A percentile compares a stretch with the other conserved stretches of the same genome.
Evolutionary conservation across 2,888 invertebrate species (phyloP).

Genomic region (Leuctra nigra): DNA sequence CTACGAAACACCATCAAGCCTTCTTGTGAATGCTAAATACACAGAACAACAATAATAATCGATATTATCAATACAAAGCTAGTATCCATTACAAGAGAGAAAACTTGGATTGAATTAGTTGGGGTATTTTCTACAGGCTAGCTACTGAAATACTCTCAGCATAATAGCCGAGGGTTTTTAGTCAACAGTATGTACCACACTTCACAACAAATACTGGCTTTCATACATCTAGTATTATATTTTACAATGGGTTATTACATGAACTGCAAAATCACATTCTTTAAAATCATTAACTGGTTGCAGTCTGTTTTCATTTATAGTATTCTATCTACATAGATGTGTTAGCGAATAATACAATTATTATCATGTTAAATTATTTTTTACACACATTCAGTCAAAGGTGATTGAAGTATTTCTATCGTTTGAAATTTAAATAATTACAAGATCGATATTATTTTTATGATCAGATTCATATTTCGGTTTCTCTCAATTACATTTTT

Average conservation of each 20-base stretch:
- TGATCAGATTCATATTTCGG: background rate
- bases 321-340: constrained; percentile 13
- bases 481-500: background rate
- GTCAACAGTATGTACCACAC: constrained; percentile 9
- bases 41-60: constrained; percentile 26
- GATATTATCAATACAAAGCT: constrained; percentile 25
- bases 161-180: background rate
- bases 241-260: constrained; percentile 8
- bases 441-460: too few species aligned
- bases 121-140: too few species aligned
- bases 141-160: too few species aligned
- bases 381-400: background rate
- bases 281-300: constrained; percentile 16
- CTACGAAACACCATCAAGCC: constrained; percentile 11
- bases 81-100: constrained; percentile 15
- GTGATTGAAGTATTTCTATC: background rate
- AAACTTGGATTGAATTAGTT: too few species aligned
- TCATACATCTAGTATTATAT: constrained; percentile 14
- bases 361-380: constrained; percentile 2
- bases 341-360: constrained; percentile 13
- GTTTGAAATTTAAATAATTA: too few species aligned
- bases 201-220: constrained; percentile 7
- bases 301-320: constrained; percentile 18
- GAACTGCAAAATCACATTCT: constrained; percentile 16
- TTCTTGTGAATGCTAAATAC: constrained; percentile 26